Conservation (phyloP, 2,888 invertebrate species). For the Metalampra italica region DNA sequence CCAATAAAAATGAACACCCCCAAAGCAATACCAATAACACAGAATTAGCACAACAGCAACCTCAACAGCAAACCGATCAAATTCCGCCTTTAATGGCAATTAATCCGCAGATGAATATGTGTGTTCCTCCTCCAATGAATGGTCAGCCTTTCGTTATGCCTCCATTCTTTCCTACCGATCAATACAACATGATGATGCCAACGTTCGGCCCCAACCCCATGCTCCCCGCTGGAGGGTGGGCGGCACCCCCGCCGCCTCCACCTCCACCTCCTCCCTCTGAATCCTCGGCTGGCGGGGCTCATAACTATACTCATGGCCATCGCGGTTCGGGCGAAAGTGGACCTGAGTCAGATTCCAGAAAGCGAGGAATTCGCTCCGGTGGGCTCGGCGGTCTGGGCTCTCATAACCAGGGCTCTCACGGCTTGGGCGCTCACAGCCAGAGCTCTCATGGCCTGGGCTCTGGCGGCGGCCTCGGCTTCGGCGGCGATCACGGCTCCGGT, state of each 20-base stretch:
- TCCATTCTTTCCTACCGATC: slow-evolving; percentile 60
- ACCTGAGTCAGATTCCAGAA: slow-evolving; percentile 73
- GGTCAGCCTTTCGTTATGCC: slow-evolving; percentile 58
- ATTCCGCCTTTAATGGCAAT: slow-evolving; percentile 64
- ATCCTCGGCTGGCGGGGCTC: slow-evolving; percentile 33
- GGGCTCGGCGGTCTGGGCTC: slow-evolving; percentile 35
- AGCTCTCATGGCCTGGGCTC: slow-evolving; percentile 11
- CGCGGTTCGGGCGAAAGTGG: slow-evolving; percentile 61
- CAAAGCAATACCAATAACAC: slow-evolving; percentile 11
- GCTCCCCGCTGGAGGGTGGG: slow-evolving; percentile 47
- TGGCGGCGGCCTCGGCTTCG: slow-evolving; percentile 20
- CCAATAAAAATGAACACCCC: slow-evolving; percentile 14
- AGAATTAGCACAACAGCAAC: slow-evolving; percentile 27
- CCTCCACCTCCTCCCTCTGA: slow-evolving; percentile 60
- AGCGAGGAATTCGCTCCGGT: slow-evolving; percentile 49
- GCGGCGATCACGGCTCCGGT: slow-evolving; percentile 26
- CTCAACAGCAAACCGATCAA: slow-evolving; percentile 31
- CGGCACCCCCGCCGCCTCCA: slow-evolving; percentile 53
- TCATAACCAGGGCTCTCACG: slow-evolving; percentile 18
- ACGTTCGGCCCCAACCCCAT: slow-evolving; percentile 31
- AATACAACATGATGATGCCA: slow-evolving; percentile 65
- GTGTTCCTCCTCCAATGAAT: slow-evolving; percentile 53
- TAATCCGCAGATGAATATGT: slow-evolving; percentile 65
- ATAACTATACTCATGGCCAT: slow-evolving; percentile 40
- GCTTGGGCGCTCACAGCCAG: slow-evolving; percentile 25